Evolutionary conservation across 2,113 vertebrate genomes (phyloP).

Genomic region (Kobus ellipsiprymnus): DNA sequence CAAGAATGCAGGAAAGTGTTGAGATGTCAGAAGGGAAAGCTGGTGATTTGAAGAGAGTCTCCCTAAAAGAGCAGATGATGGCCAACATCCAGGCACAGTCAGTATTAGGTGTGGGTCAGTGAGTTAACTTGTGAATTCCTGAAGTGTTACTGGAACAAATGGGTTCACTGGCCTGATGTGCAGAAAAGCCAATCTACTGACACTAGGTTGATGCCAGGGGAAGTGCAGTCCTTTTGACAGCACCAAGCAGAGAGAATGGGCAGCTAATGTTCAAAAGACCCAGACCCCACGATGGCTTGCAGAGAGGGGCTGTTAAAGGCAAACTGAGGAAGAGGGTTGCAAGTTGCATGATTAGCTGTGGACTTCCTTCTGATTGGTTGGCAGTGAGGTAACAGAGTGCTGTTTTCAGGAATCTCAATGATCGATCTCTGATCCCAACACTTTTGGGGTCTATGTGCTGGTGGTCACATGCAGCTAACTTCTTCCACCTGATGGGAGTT

Average conservation of each 20-base stretch:
- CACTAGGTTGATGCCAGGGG: fast-evolving
- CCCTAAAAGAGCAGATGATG: background rate
- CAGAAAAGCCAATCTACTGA: background rate
- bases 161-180: background rate
- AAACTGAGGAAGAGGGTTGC: background rate
- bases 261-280: background rate
- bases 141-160: background rate
- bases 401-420: background rate
- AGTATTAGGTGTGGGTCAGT: background rate
- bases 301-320: background rate
- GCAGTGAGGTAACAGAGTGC: background rate
- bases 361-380: background rate
- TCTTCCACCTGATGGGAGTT: background rate
- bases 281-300: fast-evolving
- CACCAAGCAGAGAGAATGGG: background rate
- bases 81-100: fast-evolving
- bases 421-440: background rate
- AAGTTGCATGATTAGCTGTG: background rate
- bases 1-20: background rate
- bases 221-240: background rate
- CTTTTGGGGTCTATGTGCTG: background rate
- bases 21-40: background rate
- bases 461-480: background rate
- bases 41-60: background rate
- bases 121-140: background rate